Evolutionary conservation across 1,140 invertebrate genomes (phyloP), one percentile per base, ranked within the genome.

Genomic region (Schlechtendalia chinensis): DNA sequence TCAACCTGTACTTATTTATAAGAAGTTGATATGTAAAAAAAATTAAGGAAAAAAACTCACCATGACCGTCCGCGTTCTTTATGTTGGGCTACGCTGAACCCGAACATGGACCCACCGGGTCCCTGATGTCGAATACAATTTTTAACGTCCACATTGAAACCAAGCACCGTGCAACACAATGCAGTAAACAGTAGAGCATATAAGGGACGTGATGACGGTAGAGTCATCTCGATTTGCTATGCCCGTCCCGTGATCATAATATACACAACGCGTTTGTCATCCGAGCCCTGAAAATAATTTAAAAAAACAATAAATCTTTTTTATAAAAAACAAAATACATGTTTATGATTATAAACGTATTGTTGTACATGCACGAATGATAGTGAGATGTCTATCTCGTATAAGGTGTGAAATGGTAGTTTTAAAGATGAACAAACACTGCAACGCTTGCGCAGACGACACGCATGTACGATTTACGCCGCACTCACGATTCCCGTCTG

Each of bases 41-140:
- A n/a, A n/a, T n/a, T n/a, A n/a, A n/a, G n/a, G n/a, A n/a, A n/a
- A n/a, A 39, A 24, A 69, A 84, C 87, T 87, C 84, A 88, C 88
- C 87, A 87, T 82, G 86, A 87, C 19, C 84, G 82, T 16, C 86
- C 85, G 59, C 85, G 84, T 79, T 87, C 86, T 77, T 85, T 84
- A 83, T 89, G 88, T 82, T 87, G 84, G 22, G 88, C 88, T 27
- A 89, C 87, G 24, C 88, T 86, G 82, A 87, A 89, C 58, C 89
- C 89, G 83, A 89, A 89, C 85, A 88, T 88, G 69, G 87, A 87
- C 14, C 84, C 86, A 8, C 82, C 81, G 0, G 85, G 83, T 2
- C 87, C 86, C 10, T 84, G 82, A 81, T 88, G 86, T 24, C 85
- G 84, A 17, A 87, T 82, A n/a, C 85, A 84, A 58, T 84, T 84